Conservation (phyloP, 2,797 vertebrate species). For the Phataginus tetradactyla region DNA sequence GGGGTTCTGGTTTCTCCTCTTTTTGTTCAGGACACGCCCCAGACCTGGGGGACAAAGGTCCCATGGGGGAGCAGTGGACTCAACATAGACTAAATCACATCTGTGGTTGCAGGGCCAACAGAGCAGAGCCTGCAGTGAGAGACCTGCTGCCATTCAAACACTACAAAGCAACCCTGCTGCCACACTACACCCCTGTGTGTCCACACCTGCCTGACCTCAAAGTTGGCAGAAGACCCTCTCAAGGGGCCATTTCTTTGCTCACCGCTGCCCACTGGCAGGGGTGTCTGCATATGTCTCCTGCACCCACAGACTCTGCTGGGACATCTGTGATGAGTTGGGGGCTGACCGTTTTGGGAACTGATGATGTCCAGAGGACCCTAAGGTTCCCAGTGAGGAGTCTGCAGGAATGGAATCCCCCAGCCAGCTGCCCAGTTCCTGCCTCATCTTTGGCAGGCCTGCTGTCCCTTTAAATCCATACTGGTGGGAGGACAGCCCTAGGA, state of each 20-base stretch:
- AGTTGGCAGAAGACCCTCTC: background rate
- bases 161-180: background rate
- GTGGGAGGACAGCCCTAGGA: background rate
- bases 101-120: background rate
- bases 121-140: background rate
- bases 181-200: too few relatives aligned
- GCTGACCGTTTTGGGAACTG: background rate
- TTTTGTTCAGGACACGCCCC: background rate
- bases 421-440: background rate
- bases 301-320: background rate
- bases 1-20: constrained; percentile 87
- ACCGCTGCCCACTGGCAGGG: background rate
- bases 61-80: background rate
- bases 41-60: constrained; percentile 45
- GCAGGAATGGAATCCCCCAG: background rate
- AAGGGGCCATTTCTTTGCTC: background rate
- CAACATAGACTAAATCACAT: background rate
- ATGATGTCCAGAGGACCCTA: background rate
- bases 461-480: constrained; percentile 14
- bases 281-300: background rate
- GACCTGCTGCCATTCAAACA: background rate
- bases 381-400: background rate
- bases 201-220: background rate
- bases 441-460: background rate
- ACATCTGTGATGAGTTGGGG: background rate